phyloP scores from a whole-genome alignment of 2,113 vertebrate species.

The Sterna hirundo region DNA sequence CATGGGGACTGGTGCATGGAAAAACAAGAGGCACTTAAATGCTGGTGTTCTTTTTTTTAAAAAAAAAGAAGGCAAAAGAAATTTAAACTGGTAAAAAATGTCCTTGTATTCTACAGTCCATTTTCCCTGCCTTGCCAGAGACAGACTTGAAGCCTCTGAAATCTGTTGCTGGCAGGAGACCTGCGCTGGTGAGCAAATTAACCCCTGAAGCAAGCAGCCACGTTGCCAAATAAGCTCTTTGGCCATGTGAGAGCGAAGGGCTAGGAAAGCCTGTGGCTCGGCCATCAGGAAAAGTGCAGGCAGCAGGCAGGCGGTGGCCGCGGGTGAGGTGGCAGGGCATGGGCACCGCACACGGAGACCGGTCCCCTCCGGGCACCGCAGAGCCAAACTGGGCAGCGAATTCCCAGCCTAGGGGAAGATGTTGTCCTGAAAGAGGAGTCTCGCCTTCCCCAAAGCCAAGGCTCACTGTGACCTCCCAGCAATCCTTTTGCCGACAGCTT shows the following conservation, averaged over 20 bases:
- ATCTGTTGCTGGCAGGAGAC: neutral
- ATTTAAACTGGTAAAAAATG: neutral
- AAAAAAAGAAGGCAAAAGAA: neutral
- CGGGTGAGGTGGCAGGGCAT: neutral
- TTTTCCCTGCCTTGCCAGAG: neutral
- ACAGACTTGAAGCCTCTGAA: neutral
- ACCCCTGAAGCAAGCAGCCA: neutral
- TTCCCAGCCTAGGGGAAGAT: neutral
- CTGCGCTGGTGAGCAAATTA: neutral
- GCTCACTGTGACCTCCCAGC: neutral
- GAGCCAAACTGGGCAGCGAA: neutral
- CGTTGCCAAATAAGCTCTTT: neutral
- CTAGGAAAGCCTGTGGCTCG: neutral
- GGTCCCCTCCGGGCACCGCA: neutral
- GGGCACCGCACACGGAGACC: too few relatives aligned
- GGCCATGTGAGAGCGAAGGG: neutral
- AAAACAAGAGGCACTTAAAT: neutral
- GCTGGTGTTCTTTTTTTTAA: neutral
- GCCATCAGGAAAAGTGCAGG: neutral
- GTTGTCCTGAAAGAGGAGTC: neutral
- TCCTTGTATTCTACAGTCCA: neutral
- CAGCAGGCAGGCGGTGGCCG: neutral
- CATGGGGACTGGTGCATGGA: neutral
- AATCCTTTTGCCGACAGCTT: neutral
- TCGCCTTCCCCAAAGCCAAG: neutral